phyloP scores from a whole-genome alignment of 2,113 vertebrate genomes.

The Cranoglanis bouderius region DNA sequence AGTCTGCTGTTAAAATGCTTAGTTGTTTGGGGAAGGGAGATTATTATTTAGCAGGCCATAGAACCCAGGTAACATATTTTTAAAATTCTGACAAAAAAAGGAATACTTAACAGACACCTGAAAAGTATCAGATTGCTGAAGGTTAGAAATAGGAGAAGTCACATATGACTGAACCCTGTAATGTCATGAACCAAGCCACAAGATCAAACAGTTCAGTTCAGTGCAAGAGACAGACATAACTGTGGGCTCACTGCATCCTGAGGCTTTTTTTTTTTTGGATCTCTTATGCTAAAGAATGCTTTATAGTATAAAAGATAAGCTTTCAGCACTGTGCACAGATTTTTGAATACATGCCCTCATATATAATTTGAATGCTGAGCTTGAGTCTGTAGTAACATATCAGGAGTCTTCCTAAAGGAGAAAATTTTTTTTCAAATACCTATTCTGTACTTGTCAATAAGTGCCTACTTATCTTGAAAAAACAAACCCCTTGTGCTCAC shows the following conservation, averaged over 20 bases:
- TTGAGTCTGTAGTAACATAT: not conserved
- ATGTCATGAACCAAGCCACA: constrained; percentile 51
- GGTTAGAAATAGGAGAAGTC: constrained; percentile 57
- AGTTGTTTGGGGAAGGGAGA: not conserved
- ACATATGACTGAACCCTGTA: constrained; percentile 58
- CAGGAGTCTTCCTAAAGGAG: not conserved
- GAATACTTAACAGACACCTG: constrained; percentile 53
- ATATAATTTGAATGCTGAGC: constrained; percentile 36
- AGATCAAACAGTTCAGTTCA: constrained; percentile 61
- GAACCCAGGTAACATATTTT: not conserved
- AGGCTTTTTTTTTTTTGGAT: constrained; percentile 42
- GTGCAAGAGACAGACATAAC: constrained; percentile 42
- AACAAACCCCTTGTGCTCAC: not conserved
- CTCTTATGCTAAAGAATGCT: constrained; percentile 53
- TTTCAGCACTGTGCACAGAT: constrained; percentile 44
- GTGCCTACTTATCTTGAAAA: not conserved
- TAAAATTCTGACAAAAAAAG: constrained; percentile 34
- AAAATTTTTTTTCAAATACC: not conserved
- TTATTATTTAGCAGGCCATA: constrained; percentile 10
- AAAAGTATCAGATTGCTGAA: constrained; percentile 57
- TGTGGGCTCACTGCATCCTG: constrained; percentile 35
- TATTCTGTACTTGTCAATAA: not conserved
- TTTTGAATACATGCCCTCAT: constrained; percentile 35
- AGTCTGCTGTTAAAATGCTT: constrained; percentile 17
- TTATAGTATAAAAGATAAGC: constrained; percentile 51